Evolutionary conservation across 1,140 invertebrate genomes (phyloP), one percentile per base, ranked within the genome.

Genomic region (Zaprionus gabonicus): DNA sequence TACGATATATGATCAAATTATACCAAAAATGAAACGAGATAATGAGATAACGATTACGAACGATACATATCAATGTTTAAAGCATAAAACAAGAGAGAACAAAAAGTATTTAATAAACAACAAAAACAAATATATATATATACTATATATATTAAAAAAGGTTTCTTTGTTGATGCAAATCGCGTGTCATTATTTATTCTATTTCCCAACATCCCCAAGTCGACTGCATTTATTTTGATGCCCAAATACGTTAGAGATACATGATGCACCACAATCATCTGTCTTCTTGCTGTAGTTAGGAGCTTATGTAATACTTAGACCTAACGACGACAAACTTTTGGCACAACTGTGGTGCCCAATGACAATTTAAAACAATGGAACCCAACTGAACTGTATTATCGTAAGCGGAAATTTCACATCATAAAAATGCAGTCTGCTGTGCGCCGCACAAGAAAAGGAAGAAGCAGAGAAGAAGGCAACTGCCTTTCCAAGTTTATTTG

Each of bases 11-110:
- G 66, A 75, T 82, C 31, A 79, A 75, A 63, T 57, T 71, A 81
- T 76, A 90, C 59, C 28, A 75, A 67, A 60, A 46, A 79, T 53
- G 44, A 63, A 73, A 59, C 28, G 28, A 49, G 58, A 74, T 9
- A 46, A 17, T 44, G 41, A 44, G n/a, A 44, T 44, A 44, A 44
- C 41, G 41, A 44, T 44, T 44, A 44, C 41, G n/a, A 46, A 46
- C 41, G 41, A 85, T 91, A 91, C 88, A 91, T 91, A 91, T 91
- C 88, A 91, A 88, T 91, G 88, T 91, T 91, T 71, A 82, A 91
- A 84, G 75, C 90, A 91, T 84, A 88, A 72, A 78, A 65, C 66
- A 12, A 34, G 31, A 60, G 56, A 68, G 74, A 64, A 64, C 51
- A 70, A 69, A 76, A 76, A 81, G 74, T 91, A 91, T 91, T 87